Percentiles rank a stretch among this genome's conserved stretches.
phyloP scores from a whole-genome alignment of 2,888 invertebrate genomes.

The Ernsta delagoae region DNA sequence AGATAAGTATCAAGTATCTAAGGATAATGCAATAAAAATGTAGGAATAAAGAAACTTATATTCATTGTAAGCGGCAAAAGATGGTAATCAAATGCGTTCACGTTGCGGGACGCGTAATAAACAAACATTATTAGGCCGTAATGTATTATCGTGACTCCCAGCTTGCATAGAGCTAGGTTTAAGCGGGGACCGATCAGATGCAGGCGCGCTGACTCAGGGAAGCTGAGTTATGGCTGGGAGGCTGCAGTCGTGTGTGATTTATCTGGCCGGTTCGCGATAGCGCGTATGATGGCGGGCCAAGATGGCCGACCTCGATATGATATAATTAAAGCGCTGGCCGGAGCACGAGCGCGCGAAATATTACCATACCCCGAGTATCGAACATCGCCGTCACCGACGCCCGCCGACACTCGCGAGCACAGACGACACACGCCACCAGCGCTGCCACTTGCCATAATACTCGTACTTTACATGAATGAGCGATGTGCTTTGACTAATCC shows the following conservation, averaged over 20 bases:
- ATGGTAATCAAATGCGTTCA: background rate
- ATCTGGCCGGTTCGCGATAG: conserved; percentile 41
- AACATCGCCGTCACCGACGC: conserved; percentile 42
- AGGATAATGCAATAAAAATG: background rate
- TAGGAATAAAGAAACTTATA: background rate
- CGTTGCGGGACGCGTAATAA: background rate
- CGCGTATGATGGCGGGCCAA: conserved; percentile 43
- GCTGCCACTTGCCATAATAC: background rate
- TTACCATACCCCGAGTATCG: conserved; percentile 69
- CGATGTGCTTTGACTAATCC: too few relatives aligned
- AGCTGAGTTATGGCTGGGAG: conserved; percentile 42
- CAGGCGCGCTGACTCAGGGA: conserved; percentile 36
- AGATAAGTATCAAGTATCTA: background rate
- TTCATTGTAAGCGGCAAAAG: background rate
- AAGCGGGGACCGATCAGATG: conserved; percentile 29
- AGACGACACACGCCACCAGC: background rate
- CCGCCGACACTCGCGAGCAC: background rate
- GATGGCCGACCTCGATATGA: conserved; percentile 65
- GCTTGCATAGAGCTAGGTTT: conserved; percentile 16
- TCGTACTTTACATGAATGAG: too few relatives aligned
- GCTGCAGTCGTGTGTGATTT: conserved; percentile 45
- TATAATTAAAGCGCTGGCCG: conserved; percentile 69
- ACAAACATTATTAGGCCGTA: conserved; percentile 17
- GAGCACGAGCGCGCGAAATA: conserved; percentile 74
- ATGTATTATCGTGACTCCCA: conserved; percentile 30